Evolutionary conservation across 2,888 invertebrate species (phyloP), one percentile per base, ranked within the genome.

Genomic region (Encarsia formosa): DNA sequence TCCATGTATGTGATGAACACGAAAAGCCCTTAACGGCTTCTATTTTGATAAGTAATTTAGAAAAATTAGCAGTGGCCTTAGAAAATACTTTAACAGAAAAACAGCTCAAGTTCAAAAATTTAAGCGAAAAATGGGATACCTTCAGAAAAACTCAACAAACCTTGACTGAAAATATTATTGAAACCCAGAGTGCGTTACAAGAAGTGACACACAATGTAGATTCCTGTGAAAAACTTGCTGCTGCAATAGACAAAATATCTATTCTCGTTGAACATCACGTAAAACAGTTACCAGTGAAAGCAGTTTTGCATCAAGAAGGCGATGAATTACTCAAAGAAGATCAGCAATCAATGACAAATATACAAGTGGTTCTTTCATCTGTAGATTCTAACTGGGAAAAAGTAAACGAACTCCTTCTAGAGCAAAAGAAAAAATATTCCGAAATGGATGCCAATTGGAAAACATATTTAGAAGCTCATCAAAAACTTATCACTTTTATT

Each of bases 371-470:
- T 40, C 74, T 93, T 1, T 79, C 89, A 1, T 81, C 86, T 1
- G 81, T 89, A 35, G 91, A 92, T 65, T 82, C 85, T 49, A 85
- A 85, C 59, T 92, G 88, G 83, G 91, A 91, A 67, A 85, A 86
- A 71, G 77, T 88, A 1, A 85, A 85, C 45, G 86, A 88, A 59
- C 78, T 83, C 46, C 81, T 91, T 19, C 81, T 81, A 48, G 87
- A 88, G 53, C 84, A 87, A 49, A 85, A 86, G 63, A 81, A 86
- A 60, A 87, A 85, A 64, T 86, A 88, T 59, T 81, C 84, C 8
- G 79, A 88, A 32, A 79, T 91, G 49, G 83, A 86, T 29, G 81
- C 24, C 39, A 84, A 87, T 0, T 81, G 89, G 75, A 85, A 86
- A 61, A 86, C 87, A 63, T 84, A 89, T 63, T 81, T 82, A 59